Conservation (phyloP, 2,797 vertebrate genomes). For the Rachycentron canadum region DNA sequence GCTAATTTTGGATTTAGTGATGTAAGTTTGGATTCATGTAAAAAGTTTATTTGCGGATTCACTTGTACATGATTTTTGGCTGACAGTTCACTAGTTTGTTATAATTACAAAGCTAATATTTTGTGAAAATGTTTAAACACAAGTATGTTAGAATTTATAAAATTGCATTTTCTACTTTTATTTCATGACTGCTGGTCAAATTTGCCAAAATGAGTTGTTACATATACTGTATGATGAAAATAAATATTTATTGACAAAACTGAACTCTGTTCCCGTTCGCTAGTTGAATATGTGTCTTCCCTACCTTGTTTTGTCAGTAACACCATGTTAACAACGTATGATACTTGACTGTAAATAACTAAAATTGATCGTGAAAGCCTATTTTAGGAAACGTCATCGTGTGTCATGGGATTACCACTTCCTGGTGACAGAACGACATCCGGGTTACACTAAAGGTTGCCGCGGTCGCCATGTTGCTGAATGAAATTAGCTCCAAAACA, state of each 20-base stretch:
- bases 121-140: constrained; percentile 25
- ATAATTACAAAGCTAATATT: constrained; percentile 18
- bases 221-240: constrained; percentile 52
- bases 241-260: constrained; percentile 69
- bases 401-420: constrained; percentile 11
- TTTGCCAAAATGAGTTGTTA: constrained; percentile 60
- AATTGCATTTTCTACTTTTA: constrained; percentile 61
- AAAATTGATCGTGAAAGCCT: background rate
- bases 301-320: background rate
- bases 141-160: constrained; percentile 42
- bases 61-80: constrained; percentile 11
- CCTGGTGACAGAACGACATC: constrained; percentile 68
- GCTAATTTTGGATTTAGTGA: constrained; percentile 11
- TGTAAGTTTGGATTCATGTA: constrained; percentile 19
- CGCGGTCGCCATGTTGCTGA: constrained; percentile 84
- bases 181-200: constrained; percentile 39
- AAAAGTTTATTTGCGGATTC: background rate
- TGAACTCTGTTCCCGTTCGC: background rate
- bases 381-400: constrained; percentile 15
- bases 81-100: constrained; percentile 19
- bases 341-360: too few relatives aligned
- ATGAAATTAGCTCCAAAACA: constrained; percentile 82
- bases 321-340: too few relatives aligned
- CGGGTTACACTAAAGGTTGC: constrained; percentile 79
- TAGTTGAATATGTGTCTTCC: background rate